A percentile compares a stretch with the other conserved stretches of the same genome.
Evolutionary conservation across 2,888 invertebrate species (phyloP).

Genomic region (Epiblema foenella): DNA sequence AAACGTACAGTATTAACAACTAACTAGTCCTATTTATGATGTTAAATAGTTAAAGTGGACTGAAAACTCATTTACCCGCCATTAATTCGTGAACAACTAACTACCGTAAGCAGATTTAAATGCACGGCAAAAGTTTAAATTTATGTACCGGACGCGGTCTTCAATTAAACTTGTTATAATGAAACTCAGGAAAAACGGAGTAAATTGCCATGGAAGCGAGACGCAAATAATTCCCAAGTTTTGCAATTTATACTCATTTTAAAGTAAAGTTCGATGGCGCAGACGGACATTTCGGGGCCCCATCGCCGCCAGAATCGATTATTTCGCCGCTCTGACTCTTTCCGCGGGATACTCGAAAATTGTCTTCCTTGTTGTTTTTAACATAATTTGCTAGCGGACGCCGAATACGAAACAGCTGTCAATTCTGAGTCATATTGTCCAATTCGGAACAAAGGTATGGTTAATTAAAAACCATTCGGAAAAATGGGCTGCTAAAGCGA

Average conservation of each 20-base stretch:
- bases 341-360: conserved; percentile 50
- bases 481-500: conserved; percentile 31
- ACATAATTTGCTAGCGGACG: conserved; percentile 46
- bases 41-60: conserved; percentile 61
- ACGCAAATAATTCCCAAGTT: conserved; percentile 78
- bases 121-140: conserved; percentile 81
- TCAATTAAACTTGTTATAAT: conserved; percentile 82
- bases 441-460: conserved; percentile 39
- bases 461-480: conserved; percentile 41
- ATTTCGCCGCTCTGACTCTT: conserved; percentile 58
- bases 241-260: conserved; percentile 79
- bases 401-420: conserved; percentile 45
- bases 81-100: conserved; percentile 66
- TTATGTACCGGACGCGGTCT: conserved; percentile 80
- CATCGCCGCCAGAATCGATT: conserved; percentile 61
- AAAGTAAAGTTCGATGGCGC: conserved; percentile 69
- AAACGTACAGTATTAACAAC: conserved; percentile 50
- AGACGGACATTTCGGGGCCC: conserved; percentile 60
- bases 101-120: conserved; percentile 79
- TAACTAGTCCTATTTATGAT: conserved; percentile 50
- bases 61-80: conserved; percentile 72
- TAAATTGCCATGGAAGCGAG: conserved; percentile 71
- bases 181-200: conserved; percentile 77
- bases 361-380: conserved; percentile 50
- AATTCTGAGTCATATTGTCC: conserved; percentile 34